phyloP scores from a whole-genome alignment of 2,113 vertebrate genomes.

The Laticauda laticaudata region DNA sequence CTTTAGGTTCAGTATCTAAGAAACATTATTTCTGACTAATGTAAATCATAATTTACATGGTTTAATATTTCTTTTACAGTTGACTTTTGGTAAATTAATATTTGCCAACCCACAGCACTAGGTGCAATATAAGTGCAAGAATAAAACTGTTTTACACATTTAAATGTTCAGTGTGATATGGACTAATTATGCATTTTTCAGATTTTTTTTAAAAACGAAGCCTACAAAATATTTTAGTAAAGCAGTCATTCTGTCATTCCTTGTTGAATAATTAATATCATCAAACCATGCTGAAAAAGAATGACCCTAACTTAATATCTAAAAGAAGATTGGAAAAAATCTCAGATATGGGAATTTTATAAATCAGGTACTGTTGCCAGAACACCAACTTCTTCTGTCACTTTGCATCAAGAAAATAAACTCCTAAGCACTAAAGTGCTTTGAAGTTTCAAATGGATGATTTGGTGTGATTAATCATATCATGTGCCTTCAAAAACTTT shows the following conservation, averaged over 20 bases:
- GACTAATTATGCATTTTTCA: not conserved
- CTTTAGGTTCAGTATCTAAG: not conserved
- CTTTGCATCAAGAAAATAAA: not conserved
- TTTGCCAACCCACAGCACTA: not conserved
- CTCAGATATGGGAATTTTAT: not conserved
- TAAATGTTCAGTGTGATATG: not conserved
- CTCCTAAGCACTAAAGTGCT: not conserved
- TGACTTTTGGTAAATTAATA: not conserved
- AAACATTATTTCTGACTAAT: not conserved
- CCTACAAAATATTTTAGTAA: not conserved
- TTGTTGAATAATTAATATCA: not conserved
- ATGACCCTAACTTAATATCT: not conserved
- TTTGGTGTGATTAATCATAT: not conserved
- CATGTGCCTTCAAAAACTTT: not conserved
- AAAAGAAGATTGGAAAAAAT: not conserved
- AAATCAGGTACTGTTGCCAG: not conserved
- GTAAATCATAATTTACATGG: not conserved
- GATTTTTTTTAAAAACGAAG: not conserved
- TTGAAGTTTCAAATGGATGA: not conserved
- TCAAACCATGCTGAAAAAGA: not conserved
- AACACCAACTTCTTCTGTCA: not conserved
- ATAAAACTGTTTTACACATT: not conserved
- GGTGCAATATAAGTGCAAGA: not conserved
- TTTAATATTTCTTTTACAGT: not conserved
- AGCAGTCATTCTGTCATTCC: not conserved